Conservation (phyloP, 2,113 vertebrate species). For the Eleginops maclovinus region DNA sequence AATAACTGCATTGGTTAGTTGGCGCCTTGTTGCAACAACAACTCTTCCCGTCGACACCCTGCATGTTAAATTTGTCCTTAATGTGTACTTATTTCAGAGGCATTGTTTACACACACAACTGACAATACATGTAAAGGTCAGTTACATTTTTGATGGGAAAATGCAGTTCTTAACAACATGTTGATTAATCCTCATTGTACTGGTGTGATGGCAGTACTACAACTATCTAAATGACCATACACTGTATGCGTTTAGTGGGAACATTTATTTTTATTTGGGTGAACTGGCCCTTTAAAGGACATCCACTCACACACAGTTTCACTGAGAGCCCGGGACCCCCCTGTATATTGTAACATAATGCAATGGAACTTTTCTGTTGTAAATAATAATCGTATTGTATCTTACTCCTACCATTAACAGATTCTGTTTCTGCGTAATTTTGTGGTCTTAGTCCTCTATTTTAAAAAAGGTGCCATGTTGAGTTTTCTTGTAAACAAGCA, state of each 20-base stretch:
- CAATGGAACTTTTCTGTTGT: not conserved
- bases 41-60: slow-evolving; percentile 14
- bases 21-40: slow-evolving; percentile 41
- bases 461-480: not conserved
- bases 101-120: not conserved
- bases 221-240: not conserved
- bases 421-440: not conserved
- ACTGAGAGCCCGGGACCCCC: not conserved
- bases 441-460: not conserved
- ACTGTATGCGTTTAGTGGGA: not conserved
- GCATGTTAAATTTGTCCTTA: not conserved
- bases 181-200: not conserved
- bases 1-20: slow-evolving; percentile 62
- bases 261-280: not conserved
- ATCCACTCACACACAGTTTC: not conserved
- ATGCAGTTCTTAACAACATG: not conserved
- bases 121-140: not conserved
- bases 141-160: not conserved
- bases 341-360: not conserved
- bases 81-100: slow-evolving; percentile 16
- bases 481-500: not conserved
- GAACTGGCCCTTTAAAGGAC: not conserved
- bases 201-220: not conserved
- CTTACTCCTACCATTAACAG: not conserved
- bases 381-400: not conserved